These are phyloP conservation scores for Phrynocephalus versicolor DNA, from an alignment of 2,113 vertebrate species.

Conservation along the genomic window DNA sequence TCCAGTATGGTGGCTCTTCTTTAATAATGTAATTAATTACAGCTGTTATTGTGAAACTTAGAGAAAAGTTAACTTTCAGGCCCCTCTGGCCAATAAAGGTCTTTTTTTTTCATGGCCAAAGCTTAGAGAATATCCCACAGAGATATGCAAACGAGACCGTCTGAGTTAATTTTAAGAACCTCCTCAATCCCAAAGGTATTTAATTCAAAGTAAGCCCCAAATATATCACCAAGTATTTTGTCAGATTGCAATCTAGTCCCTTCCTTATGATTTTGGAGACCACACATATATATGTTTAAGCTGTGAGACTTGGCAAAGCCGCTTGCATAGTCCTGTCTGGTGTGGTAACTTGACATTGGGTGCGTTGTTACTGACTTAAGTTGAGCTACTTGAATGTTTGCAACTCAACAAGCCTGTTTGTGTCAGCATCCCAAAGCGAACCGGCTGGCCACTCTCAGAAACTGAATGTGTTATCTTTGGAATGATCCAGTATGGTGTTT, in stretches of 20 bases:
- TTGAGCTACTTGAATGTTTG: slow-evolving; percentile 5
- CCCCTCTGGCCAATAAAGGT: neutral
- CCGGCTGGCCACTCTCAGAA: neutral
- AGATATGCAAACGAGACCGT: neutral
- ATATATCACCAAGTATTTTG: neutral
- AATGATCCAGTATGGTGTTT: neutral
- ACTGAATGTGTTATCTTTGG: neutral
- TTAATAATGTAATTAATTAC: neutral
- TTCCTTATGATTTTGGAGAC: neutral
- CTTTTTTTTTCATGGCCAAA: too few relatives aligned
- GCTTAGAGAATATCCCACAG: neutral
- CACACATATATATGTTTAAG: neutral
- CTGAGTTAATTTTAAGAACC: neutral
- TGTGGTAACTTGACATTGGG: neutral
- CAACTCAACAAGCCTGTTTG: neutral
- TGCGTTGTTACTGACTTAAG: neutral
- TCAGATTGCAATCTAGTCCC: neutral
- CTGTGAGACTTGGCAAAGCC: slow-evolving; percentile 20
- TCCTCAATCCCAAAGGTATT: neutral
- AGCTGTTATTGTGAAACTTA: neutral
- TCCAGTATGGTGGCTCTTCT: neutral
- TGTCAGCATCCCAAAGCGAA: neutral
- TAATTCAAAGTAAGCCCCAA: neutral
- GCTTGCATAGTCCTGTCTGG: neutral
- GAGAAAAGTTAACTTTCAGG: neutral